These are phyloP conservation scores for Myiagra hebetior DNA, from an alignment of 2,113 vertebrate genomes.

Conservation along the genomic window DNA sequence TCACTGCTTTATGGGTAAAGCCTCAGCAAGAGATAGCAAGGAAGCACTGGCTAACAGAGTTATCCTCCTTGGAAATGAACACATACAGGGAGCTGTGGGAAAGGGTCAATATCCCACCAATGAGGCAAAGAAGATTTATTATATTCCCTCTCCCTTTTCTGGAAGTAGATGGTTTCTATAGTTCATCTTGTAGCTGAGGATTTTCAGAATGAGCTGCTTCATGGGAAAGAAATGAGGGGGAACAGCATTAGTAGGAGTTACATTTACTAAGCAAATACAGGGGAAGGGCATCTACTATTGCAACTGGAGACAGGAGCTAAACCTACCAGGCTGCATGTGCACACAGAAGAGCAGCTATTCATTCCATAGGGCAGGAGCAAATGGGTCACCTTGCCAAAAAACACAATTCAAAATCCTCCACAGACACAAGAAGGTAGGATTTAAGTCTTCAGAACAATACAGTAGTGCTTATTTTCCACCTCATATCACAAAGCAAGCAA, in stretches of 20 bases:
- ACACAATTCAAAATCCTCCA: background rate
- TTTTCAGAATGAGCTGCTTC: background rate
- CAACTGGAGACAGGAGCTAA: background rate
- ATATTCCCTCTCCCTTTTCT: background rate
- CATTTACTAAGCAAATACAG: background rate
- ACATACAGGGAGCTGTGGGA: background rate
- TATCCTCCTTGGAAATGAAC: background rate
- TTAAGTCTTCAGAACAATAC: background rate
- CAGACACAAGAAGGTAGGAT: background rate
- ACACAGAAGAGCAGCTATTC: background rate
- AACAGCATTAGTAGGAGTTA: background rate
- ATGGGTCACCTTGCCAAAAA: background rate
- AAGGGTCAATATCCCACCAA: background rate
- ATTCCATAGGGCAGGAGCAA: background rate
- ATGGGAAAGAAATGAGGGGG: background rate
- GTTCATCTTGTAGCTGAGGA: background rate
- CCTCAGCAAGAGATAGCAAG: background rate
- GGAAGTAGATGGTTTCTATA: background rate
- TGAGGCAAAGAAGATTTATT: background rate
- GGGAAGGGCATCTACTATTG: background rate
- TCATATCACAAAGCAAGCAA: background rate
- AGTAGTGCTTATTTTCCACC: background rate
- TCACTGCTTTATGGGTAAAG: background rate
- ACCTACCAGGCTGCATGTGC: background rate
- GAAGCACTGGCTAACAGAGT: background rate